Base-by-base conservation (phyloP, 2,888 invertebrate genomes). In the Ochropleura leucogaster region DNA sequence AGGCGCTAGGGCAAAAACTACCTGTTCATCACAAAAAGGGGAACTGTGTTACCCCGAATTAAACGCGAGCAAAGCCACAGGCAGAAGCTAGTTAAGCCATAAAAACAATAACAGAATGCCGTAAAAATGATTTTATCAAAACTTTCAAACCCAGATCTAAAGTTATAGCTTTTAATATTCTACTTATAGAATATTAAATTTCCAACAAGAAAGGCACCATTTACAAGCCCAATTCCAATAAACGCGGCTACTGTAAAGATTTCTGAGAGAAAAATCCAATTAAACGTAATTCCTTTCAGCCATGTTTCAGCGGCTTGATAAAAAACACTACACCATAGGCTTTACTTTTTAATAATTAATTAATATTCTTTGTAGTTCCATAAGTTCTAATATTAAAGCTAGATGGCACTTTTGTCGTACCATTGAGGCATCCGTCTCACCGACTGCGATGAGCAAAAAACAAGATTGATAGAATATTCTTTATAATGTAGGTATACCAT, bases 251-350 rank as follows among this genome's bases (percentile, higher is more conserved):
- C n/a, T 49, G 16, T 16, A 12, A n/a, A 57, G 44, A 63, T 20
- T 46, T 67, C n/a, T 64, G 51, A n/a, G 20, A 75, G 69, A 53
- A 70, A 65, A 75, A 75, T 75, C 5, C 47, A 69, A 75, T 75
- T 55, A 68, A 40, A 42, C 2, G 4, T 1, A 47, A 51, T 76
- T 42, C 42, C 42, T 60, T 42, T 51, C 64, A 63, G 53, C 40
- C 30, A 30, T 30, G 1, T 30, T 30, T 30, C 30, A 30, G 30
- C 30, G 30, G 30, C 30, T 30, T 2, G 1, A 30, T 30, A 30
- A 30, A 30, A 30, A 30, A 30, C 9, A 64, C 42, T 20, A 20
- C n/a, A 6, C 42, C 3, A 30, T 30, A 30, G 30, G 47, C 60
- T 53, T 40, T 51, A 63, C 57, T 75, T 47, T n/a, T 65, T 49